These are phyloP conservation scores for Aphrophora alni DNA, from an alignment of 2,888 invertebrate species.

Conservation along the genomic window DNA sequence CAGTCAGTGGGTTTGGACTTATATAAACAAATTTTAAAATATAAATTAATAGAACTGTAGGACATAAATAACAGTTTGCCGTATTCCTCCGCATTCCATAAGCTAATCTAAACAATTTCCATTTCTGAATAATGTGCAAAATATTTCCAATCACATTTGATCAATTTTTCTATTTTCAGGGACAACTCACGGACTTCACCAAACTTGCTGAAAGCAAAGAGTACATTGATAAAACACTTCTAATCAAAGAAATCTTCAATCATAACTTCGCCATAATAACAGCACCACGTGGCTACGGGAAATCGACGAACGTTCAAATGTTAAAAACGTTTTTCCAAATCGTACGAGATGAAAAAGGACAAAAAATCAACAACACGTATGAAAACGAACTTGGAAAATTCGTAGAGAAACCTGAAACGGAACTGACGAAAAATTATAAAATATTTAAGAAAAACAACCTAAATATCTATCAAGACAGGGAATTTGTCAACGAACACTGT, in stretches of 20 bases:
- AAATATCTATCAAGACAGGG: not conserved
- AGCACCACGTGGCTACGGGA: conserved; percentile 17
- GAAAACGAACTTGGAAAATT: not conserved
- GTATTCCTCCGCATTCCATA: too few species aligned
- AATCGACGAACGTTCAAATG: conserved; percentile 27
- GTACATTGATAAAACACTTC: conserved; percentile 22
- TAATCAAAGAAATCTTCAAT: conserved; percentile 15
- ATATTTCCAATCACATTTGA: too few species aligned
- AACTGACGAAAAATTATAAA: not conserved
- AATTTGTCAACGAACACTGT: not conserved
- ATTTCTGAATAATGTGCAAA: too few species aligned
- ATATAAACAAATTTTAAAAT: too few species aligned
- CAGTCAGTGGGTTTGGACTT: too few species aligned
- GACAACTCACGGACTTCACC: not conserved
- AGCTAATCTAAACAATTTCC: too few species aligned
- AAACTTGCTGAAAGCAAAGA: not conserved
- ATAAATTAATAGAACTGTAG: too few species aligned
- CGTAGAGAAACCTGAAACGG: not conserved
- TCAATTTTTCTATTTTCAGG: too few species aligned
- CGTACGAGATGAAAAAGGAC: not conserved
- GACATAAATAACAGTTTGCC: too few species aligned
- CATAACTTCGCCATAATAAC: conserved; percentile 4
- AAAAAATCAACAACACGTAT: not conserved
- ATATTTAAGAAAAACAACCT: not conserved
- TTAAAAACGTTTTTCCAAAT: not conserved